phyloP scores from a whole-genome alignment of 2,797 vertebrate genomes.

The Eospalax fontanierii region DNA sequence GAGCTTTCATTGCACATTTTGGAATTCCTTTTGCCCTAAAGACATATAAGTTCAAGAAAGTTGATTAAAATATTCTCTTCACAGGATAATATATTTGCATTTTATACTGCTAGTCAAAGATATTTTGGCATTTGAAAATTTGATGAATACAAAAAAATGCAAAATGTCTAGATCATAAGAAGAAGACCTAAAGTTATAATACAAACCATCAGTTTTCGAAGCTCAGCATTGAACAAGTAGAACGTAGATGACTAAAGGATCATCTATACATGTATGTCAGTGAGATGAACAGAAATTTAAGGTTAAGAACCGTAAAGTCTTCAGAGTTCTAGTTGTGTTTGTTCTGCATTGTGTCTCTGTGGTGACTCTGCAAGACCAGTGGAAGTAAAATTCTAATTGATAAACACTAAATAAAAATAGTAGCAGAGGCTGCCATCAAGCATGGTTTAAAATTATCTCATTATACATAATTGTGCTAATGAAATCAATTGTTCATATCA shows the following conservation, averaged over 20 bases:
- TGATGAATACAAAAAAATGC: background rate
- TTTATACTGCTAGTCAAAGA: slow-evolving; percentile 4
- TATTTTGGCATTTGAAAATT: background rate
- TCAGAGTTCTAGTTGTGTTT: background rate
- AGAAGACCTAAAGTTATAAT: background rate
- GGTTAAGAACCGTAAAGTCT: fast-evolving
- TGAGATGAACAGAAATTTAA: background rate
- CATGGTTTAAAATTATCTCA: no score
- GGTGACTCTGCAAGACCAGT: background rate
- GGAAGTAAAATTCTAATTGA: background rate
- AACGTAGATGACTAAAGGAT: background rate
- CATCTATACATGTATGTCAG: background rate
- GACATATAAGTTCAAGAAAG: background rate
- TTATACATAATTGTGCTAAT: background rate
- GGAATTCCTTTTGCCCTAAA: slow-evolving; percentile 23
- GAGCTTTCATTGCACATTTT: slow-evolving; percentile 39
- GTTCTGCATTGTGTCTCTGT: no score
- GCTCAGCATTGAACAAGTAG: background rate
- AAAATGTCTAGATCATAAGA: background rate
- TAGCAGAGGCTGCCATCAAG: background rate
- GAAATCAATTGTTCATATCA: background rate
- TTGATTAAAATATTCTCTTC: slow-evolving; percentile 66
- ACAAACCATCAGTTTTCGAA: background rate
- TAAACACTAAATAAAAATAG: background rate
- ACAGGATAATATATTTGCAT: slow-evolving; percentile 59